Conservation (phyloP, 2,888 invertebrate genomes). For the Scelioninae gen. 1 region DNA sequence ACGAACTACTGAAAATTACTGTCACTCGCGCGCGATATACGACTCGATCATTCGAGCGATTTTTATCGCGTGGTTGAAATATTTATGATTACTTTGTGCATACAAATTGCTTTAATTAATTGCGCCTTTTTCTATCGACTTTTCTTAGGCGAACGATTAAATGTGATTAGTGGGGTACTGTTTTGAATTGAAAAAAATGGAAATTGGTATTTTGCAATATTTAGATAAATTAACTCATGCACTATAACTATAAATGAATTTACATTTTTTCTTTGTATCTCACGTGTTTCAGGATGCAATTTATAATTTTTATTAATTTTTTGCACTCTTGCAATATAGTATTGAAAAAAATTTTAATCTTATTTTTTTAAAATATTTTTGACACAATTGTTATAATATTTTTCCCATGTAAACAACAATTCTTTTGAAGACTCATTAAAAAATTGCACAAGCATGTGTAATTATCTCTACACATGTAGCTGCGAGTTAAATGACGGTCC, state of each 20-base stretch:
- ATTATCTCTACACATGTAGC: constrained; percentile 61
- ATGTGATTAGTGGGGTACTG: background rate
- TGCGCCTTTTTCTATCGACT: constrained; percentile 10
- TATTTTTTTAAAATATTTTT: too few relatives aligned
- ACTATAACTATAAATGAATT: too few relatives aligned
- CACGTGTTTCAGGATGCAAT: too few relatives aligned
- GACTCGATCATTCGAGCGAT: constrained; percentile 15
- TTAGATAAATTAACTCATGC: too few relatives aligned
- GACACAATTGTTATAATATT: background rate
- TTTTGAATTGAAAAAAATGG: background rate
- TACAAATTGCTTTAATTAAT: constrained; percentile 36
- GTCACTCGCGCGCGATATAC: constrained; percentile 14
- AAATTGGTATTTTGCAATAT: too few relatives aligned
- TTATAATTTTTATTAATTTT: too few relatives aligned
- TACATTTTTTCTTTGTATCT: too few relatives aligned
- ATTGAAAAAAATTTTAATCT: too few relatives aligned
- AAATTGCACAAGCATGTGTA: constrained; percentile 56
- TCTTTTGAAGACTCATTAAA: constrained; percentile 21
- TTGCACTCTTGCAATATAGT: too few relatives aligned
- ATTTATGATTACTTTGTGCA: constrained; percentile 26
- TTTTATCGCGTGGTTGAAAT: constrained; percentile 16
- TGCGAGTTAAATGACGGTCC: constrained; percentile 58
- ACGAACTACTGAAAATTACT: constrained; percentile 60
- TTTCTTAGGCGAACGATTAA: background rate
- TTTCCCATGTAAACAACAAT: constrained; percentile 3